These are phyloP conservation scores for Apostichopus japonicus DNA, from an alignment of 35 echinoderm and acorn worm species.

Conservation along the genomic window DNA sequence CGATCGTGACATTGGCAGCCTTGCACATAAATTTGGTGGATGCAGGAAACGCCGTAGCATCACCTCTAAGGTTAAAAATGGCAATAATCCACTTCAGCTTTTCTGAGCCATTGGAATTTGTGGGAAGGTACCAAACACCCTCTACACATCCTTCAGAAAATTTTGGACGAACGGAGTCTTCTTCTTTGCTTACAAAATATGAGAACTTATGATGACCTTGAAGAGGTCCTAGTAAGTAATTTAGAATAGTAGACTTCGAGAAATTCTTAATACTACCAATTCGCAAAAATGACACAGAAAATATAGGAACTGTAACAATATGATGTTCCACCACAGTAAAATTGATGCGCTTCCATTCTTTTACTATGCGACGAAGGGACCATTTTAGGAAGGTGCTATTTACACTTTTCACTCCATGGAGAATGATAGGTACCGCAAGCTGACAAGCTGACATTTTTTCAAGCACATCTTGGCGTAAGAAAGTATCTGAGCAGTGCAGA, in stretches of 20 bases:
- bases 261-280: neutral
- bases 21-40: neutral
- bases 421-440: slow-evolving; percentile 18
- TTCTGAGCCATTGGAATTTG: no score
- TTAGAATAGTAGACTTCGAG: neutral
- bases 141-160: no score
- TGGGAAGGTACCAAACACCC: no score
- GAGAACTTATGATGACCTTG: neutral
- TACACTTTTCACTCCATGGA: neutral
- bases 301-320: no score
- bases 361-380: slow-evolving; percentile 15
- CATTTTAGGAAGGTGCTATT: neutral
- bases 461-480: neutral
- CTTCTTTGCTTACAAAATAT: no score
- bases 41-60: neutral
- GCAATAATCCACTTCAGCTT: no score
- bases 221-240: neutral
- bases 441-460: slow-evolving; percentile 33
- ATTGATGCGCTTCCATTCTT: slow-evolving; percentile 4
- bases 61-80: neutral
- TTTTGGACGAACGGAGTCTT: neutral
- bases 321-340: neutral
- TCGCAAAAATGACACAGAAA: neutral
- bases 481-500: slow-evolving; percentile 14
- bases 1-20: neutral